A percentile compares a stretch with the other conserved stretches of the same genome.
Conservation (phyloP, 2,888 invertebrate species). For the Pristionchus japonicus region DNA sequence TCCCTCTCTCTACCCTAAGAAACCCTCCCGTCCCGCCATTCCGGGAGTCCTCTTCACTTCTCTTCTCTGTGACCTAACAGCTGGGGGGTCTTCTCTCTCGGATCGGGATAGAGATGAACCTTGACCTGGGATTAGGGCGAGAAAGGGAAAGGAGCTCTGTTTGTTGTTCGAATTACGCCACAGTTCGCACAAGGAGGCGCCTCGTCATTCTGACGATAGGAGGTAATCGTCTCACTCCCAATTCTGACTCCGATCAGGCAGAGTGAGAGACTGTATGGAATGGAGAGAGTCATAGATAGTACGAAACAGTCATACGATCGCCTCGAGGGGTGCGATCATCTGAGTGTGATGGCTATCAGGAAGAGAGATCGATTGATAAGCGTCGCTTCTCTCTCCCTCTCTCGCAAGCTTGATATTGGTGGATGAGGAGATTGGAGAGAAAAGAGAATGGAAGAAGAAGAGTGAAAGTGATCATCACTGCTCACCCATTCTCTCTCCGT, state of each 20-base stretch:
- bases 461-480: constrained; percentile 26
- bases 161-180: constrained; percentile 7
- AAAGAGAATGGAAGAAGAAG: neutral
- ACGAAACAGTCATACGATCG: neutral
- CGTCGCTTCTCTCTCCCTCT: neutral
- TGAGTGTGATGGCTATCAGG: neutral
- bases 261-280: neutral
- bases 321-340: neutral
- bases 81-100: neutral
- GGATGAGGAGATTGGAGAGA: constrained; percentile 4
- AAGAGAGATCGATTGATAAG: constrained; percentile 37
- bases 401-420: constrained; percentile 13
- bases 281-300: neutral
- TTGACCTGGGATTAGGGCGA: constrained; percentile 36
- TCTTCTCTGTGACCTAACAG: neutral
- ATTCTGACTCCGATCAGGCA: neutral
- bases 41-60: neutral
- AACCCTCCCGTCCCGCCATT: neutral
- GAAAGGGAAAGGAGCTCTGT: neutral
- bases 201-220: neutral
- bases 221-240: neutral
- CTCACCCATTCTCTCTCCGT: neutral
- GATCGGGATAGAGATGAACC: neutral
- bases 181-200: neutral
- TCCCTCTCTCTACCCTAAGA: neutral